Conservation (phyloP, 2,888 invertebrate species). For the Dasysyrphus tricinctus region DNA sequence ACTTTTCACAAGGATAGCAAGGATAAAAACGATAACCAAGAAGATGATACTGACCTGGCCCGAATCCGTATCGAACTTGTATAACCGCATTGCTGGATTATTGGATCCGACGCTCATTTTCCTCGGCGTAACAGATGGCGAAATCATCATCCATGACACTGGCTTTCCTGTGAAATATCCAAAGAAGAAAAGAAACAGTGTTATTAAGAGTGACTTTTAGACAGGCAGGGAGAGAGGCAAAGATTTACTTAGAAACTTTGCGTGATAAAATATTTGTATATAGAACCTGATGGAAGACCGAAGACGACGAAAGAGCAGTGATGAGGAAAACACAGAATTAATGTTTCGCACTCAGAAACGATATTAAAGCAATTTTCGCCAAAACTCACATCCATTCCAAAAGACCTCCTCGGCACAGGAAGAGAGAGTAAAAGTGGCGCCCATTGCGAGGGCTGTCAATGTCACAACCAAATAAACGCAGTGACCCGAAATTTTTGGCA, state of each 20-base stretch:
- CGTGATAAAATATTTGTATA: conserved; percentile 41
- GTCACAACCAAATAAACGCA: conserved; percentile 56
- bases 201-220: conserved; percentile 27
- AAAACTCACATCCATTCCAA: conserved; percentile 6
- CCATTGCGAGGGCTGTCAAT: conserved; percentile 51
- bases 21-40: neutral
- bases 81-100: conserved; percentile 94
- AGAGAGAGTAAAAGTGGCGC: conserved; percentile 25
- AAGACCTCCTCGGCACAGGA: neutral
- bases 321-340: conserved; percentile 37
- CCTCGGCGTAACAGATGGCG: conserved; percentile 95
- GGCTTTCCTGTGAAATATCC: conserved; percentile 87
- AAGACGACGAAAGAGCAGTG: conserved; percentile 5
- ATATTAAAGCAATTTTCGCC: conserved; percentile 41
- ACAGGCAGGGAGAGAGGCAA: neutral
- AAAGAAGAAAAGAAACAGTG: conserved; percentile 54
- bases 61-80: conserved; percentile 94
- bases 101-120: conserved; percentile 90
- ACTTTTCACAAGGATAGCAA: neutral
- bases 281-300: neutral
- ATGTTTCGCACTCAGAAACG: conserved; percentile 54
- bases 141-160: conserved; percentile 93
- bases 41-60: conserved; percentile 88
- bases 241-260: conserved; percentile 9
- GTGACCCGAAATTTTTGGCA: conserved; percentile 55